Evolutionary conservation across 2,797 vertebrate genomes (phyloP).

Genomic region (Crenuchus spilurus): DNA sequence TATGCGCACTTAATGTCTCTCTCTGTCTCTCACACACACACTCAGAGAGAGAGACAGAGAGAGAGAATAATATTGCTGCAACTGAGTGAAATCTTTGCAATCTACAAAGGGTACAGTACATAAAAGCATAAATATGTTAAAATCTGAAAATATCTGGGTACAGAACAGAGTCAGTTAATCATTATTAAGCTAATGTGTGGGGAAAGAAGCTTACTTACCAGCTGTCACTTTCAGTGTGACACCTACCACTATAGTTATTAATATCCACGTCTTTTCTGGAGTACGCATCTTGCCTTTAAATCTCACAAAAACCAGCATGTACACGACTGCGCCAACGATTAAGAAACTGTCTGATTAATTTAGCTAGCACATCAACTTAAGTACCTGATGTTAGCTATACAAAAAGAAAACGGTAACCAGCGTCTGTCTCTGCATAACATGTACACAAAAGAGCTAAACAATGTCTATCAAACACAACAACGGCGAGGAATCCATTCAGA

Average conservation of each 20-base stretch:
- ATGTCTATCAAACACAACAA: not conserved
- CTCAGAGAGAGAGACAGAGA: too few species aligned
- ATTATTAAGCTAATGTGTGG: too few species aligned
- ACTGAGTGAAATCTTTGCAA: too few species aligned
- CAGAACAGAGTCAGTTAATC: too few species aligned
- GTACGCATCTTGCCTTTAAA: slow-evolving; percentile 57
- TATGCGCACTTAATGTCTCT: too few species aligned
- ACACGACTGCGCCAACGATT: slow-evolving; percentile 55
- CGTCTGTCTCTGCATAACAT: slow-evolving; percentile 4
- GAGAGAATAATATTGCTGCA: too few species aligned
- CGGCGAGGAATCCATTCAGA: not conserved
- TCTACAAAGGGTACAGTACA: too few species aligned
- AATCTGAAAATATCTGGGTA: too few species aligned
- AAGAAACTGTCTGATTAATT: slow-evolving; percentile 62
- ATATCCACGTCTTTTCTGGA: slow-evolving; percentile 52
- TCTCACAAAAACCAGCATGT: slow-evolving; percentile 55
- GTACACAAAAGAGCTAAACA: not conserved
- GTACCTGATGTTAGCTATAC: slow-evolving; percentile 3
- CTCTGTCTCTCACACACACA: too few species aligned
- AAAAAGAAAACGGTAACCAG: slow-evolving; percentile 35
- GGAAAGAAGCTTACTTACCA: slow-evolving; percentile 77
- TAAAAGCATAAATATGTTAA: too few species aligned
- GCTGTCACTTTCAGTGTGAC: slow-evolving; percentile 59
- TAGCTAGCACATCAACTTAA: slow-evolving; percentile 45
- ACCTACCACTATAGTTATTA: slow-evolving; percentile 64